Evolutionary conservation across 2,888 invertebrate species (phyloP), one percentile per base, ranked within the genome.

Genomic region (Hypena proboscidalis): DNA sequence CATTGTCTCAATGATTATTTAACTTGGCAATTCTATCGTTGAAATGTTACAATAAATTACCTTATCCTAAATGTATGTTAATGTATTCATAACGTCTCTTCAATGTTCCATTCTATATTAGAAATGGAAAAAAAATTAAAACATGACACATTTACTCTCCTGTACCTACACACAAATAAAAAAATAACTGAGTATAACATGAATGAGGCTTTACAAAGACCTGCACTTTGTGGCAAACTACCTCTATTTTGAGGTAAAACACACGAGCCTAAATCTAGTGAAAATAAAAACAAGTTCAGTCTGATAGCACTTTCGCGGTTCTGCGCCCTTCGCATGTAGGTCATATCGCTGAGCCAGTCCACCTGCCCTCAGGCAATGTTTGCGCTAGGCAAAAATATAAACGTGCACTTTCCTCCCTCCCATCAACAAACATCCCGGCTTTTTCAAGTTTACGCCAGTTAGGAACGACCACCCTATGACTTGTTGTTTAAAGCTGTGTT

Each of bases 401-500:
- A 48, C 27, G 21, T 32, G 32, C 46, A 46, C 41, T 44, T 56
- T 52, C 44, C 39, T 33, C 30, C 35, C 33, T 43, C n/a, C 46
- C 34, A 35, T 31, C 39, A 33, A 45, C 55, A 58, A 59, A 51
- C 42, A 47, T 9, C 17, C 25, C 19, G 33, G 9, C 21, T 45
- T 32, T 47, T 44, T 51, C 59, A 63, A 59, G 60, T 51, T 63
- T 61, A 58, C 42, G 20, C 15, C 33, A 36, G 50, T 33, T 39
- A 25, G 20, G 44, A 41, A 23, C 56, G 25, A 33, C 26, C 23
- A 35, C 47, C 45, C 35, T 23, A 35, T 41, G 47, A 59, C 43
- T 54, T 57, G 53, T 58, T 61, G 61, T 58, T 53, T 44, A 69
- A 70, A 60, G 58, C 49, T 38, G 48, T 38, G 48, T 59, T 47